Percentiles rank a stretch among this genome's conserved stretches.
Conservation (phyloP, 92 coral and sea anemone genomes). For the Porites lobata region DNA sequence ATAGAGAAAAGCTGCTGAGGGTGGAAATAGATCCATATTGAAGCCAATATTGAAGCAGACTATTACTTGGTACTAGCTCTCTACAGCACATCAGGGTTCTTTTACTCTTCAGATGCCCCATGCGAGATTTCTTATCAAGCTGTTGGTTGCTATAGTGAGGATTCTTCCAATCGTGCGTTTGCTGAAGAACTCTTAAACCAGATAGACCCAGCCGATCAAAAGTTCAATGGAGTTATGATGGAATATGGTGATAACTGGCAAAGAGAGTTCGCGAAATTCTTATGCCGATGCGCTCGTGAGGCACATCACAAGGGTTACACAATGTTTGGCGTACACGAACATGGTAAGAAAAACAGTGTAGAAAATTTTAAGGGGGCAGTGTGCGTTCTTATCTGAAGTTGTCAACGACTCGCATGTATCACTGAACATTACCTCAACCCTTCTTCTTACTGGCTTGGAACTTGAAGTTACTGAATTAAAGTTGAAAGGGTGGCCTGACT, state of each 20-base stretch:
- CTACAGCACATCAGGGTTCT: not conserved
- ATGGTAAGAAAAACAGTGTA: constrained; percentile 59
- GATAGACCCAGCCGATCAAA: constrained; percentile 57
- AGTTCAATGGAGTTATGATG: constrained; percentile 72
- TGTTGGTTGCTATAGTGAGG: constrained; percentile 80
- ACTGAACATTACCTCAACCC: too few relatives aligned
- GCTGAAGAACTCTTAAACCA: constrained; percentile 60
- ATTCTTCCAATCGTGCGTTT: constrained; percentile 53
- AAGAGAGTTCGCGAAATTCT: constrained; percentile 68
- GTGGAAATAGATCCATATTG: too few relatives aligned
- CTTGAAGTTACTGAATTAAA: too few relatives aligned
- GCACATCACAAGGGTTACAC: constrained; percentile 66
- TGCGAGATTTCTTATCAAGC: constrained; percentile 74
- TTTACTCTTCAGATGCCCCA: constrained; percentile 56
- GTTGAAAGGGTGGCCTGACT: not conserved
- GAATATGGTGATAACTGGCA: constrained; percentile 62
- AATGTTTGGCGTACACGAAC: constrained; percentile 79
- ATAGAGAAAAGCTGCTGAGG: too few relatives aligned
- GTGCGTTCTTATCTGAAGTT: too few relatives aligned
- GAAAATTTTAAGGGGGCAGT: too few relatives aligned
- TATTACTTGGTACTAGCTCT: too few relatives aligned
- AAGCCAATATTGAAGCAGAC: too few relatives aligned
- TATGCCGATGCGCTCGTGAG: constrained; percentile 95
- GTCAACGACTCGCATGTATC: too few relatives aligned
- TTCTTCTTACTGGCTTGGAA: too few relatives aligned